Evolutionary conservation across 2,797 vertebrate species (phyloP).

Genomic region (Fistularia commersonii): DNA sequence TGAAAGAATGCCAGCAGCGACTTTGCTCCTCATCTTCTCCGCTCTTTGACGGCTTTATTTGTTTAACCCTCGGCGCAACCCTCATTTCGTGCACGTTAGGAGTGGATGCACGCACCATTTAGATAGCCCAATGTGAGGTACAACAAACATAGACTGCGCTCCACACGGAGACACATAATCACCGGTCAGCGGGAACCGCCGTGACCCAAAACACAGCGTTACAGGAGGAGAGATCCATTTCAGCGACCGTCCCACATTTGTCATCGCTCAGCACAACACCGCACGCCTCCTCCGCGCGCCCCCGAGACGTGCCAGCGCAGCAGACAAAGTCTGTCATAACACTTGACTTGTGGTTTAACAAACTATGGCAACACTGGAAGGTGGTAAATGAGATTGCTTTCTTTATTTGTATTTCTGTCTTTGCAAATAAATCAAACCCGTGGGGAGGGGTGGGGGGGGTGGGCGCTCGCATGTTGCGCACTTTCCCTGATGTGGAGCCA

Average conservation of each 20-base stretch:
- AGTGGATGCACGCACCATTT: constrained; percentile 44
- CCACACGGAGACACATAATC: constrained; percentile 43
- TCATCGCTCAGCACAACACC: constrained; percentile 58
- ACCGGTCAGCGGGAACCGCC: constrained; percentile 45
- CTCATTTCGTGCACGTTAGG: constrained; percentile 64
- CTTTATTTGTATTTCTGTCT: constrained; percentile 58
- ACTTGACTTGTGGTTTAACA: constrained; percentile 64
- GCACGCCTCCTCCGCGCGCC: constrained; percentile 45
- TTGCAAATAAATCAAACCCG: constrained; percentile 48
- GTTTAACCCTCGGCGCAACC: constrained; percentile 49
- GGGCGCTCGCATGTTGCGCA: constrained; percentile 8
- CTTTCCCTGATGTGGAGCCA: constrained; percentile 7
- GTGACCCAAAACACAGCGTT: constrained; percentile 47
- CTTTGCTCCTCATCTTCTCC: constrained; percentile 15
- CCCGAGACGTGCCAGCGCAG: constrained; percentile 48
- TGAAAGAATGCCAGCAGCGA: constrained; percentile 1
- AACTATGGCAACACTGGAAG: constrained; percentile 55
- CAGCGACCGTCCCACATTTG: constrained; percentile 61
- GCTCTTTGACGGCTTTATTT: constrained; percentile 65
- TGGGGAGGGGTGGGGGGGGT: too few species aligned
- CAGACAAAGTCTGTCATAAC: constrained; percentile 68
- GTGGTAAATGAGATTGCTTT: constrained; percentile 61
- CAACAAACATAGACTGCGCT: constrained; percentile 45
- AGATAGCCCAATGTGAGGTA: constrained; percentile 40
- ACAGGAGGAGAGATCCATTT: constrained; percentile 43